phyloP scores from a whole-genome alignment of 1,140 invertebrate species.

The Campodea augens region DNA sequence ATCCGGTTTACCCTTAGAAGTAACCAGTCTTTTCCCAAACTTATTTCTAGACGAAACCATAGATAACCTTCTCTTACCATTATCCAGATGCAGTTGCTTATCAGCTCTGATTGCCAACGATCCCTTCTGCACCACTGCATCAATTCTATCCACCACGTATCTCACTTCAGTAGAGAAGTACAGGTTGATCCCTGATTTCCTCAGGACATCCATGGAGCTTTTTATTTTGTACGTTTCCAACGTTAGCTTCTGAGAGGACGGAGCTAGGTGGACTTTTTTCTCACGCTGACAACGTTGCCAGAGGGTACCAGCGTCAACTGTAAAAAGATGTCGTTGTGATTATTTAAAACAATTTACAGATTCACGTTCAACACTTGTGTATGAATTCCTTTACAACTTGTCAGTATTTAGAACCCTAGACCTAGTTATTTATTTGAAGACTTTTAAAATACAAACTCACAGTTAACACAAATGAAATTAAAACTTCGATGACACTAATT shows the following conservation, averaged over 20 bases:
- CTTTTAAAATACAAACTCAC: no score
- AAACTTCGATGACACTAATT: no score
- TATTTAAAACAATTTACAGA: conserved; percentile 4
- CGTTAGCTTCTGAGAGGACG: neutral
- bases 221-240: neutral
- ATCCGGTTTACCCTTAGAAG: no score
- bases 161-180: neutral
- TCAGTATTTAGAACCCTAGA: no score
- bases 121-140: neutral
- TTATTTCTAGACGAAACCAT: no score
- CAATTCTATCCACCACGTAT: neutral
- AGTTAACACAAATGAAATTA: no score
- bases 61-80: no score
- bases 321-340: no score
- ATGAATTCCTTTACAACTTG: no score
- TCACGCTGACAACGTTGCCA: neutral
- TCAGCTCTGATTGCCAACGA: neutral
- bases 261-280: neutral
- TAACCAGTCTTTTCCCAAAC: no score
- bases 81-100: neutral
- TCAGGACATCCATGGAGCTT: neutral
- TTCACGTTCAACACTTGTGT: no score
- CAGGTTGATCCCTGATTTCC: neutral
- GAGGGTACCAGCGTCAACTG: neutral
- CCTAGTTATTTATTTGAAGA: no score